Evolutionary conservation across 2,888 invertebrate genomes (phyloP).

Genomic region (Gymnocheta viridis): DNA sequence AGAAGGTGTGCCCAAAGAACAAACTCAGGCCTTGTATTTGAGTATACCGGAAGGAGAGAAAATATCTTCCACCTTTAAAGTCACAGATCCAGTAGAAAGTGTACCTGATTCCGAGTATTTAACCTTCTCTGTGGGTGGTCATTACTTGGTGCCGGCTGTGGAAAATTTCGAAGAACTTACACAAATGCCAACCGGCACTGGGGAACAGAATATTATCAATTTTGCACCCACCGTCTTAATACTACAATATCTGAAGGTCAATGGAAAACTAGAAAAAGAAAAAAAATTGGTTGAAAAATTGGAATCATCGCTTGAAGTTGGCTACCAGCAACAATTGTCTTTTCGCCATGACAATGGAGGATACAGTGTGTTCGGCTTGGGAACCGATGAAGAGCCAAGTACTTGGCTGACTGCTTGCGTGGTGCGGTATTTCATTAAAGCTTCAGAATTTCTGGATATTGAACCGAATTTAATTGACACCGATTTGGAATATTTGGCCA

Average conservation of each 20-base stretch:
- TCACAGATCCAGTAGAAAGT: constrained; percentile 85
- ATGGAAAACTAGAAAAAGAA: constrained; percentile 9
- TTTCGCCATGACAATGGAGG: constrained; percentile 88
- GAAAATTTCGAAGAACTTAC: constrained; percentile 88
- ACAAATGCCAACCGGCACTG: constrained; percentile 92
- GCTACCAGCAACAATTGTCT: constrained; percentile 88
- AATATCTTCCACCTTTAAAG: neutral
- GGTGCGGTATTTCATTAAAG: constrained; percentile 88
- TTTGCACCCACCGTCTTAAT: constrained; percentile 95
- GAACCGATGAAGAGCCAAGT: constrained; percentile 85
- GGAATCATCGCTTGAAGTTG: constrained; percentile 81
- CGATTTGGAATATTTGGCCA: constrained; percentile 43
- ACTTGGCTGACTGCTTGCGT: constrained; percentile 93
- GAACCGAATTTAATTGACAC: constrained; percentile 34
- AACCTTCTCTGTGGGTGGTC: constrained; percentile 83
- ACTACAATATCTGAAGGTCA: constrained; percentile 89
- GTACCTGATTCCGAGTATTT: constrained; percentile 84
- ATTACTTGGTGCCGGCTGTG: constrained; percentile 83
- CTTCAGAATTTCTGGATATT: constrained; percentile 85
- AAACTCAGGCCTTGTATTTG: constrained; percentile 27
- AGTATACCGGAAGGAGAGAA: constrained; percentile 30
- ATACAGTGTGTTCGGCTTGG: constrained; percentile 88
- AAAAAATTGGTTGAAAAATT: constrained; percentile 81
- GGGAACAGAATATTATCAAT: constrained; percentile 95
- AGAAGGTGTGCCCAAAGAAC: constrained; percentile 86